Percentiles rank a stretch among this genome's conserved stretches.
phyloP scores from a whole-genome alignment of 2,113 vertebrate species.

The Megaleporinus macrocephalus region DNA sequence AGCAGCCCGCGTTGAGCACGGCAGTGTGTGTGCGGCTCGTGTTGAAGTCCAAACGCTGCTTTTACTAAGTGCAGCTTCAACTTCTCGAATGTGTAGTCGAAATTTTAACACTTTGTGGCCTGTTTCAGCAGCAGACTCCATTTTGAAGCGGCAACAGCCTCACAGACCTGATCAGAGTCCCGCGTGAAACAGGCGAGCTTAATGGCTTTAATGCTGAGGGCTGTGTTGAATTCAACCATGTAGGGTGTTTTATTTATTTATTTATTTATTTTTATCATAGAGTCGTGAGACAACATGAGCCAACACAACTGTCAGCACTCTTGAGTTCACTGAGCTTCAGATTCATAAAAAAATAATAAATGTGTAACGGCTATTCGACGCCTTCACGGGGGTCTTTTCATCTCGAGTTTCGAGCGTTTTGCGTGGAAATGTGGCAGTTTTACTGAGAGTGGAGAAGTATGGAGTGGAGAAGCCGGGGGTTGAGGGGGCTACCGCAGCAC shows the following conservation, averaged over 20 bases:
- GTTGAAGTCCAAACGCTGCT: not conserved
- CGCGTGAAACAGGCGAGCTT: constrained; percentile 40
- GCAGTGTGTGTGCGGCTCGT: not conserved
- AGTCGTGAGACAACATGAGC: not conserved
- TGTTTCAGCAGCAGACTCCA: constrained; percentile 77
- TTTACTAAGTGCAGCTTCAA: not conserved
- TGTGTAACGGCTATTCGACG: not conserved
- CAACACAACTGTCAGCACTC: not conserved
- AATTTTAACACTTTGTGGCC: constrained; percentile 81
- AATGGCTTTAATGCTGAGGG: not conserved
- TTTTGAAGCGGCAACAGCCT: constrained; percentile 76
- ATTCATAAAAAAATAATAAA: not conserved
- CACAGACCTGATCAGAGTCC: constrained; percentile 56
- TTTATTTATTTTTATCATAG: not conserved
- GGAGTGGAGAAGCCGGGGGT: constrained; percentile 16
- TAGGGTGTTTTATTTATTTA: not conserved
- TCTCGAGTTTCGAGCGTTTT: not conserved
- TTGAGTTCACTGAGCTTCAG: not conserved
- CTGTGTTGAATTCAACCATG: not conserved
- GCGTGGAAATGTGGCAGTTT: not conserved
- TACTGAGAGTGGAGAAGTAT: not conserved
- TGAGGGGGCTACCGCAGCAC: constrained; percentile 46
- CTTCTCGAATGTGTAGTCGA: constrained; percentile 51
- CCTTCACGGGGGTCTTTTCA: not conserved
- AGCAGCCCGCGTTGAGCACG: not conserved